phyloP scores from a whole-genome alignment of 2,797 vertebrate species.

The Lerista edwardsae region DNA sequence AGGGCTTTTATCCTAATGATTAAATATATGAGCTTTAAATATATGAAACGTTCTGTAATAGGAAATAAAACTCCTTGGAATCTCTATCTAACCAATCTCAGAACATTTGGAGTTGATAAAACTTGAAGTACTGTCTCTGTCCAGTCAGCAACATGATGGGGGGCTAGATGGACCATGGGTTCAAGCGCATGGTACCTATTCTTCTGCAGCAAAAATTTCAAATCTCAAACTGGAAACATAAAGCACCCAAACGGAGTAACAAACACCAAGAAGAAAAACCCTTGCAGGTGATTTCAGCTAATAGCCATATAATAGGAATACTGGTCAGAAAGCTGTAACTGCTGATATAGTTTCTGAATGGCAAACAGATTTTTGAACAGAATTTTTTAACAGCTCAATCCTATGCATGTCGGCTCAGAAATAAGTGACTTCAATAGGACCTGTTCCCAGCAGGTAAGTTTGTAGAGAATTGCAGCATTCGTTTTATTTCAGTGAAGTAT shows the following conservation, averaged over 20 bases:
- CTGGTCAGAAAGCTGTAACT: background rate
- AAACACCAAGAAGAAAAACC: background rate
- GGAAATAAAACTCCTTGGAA: too few relatives aligned
- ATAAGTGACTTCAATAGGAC: too few relatives aligned
- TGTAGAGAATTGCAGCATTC: too few relatives aligned
- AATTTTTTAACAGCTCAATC: too few relatives aligned
- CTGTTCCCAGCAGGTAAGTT: too few relatives aligned
- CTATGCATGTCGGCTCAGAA: too few relatives aligned
- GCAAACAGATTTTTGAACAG: background rate
- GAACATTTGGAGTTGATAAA: too few relatives aligned
- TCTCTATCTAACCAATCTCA: too few relatives aligned
- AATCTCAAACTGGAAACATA: background rate
- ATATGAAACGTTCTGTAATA: background rate
- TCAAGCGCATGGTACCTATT: background rate
- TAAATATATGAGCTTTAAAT: too few relatives aligned
- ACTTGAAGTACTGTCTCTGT: too few relatives aligned
- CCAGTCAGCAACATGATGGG: background rate
- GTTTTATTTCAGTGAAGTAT: background rate
- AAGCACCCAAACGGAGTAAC: background rate
- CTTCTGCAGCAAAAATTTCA: background rate
- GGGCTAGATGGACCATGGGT: background rate
- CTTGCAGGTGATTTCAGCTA: background rate
- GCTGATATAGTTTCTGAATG: background rate
- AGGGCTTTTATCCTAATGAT: too few relatives aligned
- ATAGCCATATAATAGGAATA: background rate